Conservation (phyloP, 2,113 vertebrate genomes). For the Anser brachyrhynchus region DNA sequence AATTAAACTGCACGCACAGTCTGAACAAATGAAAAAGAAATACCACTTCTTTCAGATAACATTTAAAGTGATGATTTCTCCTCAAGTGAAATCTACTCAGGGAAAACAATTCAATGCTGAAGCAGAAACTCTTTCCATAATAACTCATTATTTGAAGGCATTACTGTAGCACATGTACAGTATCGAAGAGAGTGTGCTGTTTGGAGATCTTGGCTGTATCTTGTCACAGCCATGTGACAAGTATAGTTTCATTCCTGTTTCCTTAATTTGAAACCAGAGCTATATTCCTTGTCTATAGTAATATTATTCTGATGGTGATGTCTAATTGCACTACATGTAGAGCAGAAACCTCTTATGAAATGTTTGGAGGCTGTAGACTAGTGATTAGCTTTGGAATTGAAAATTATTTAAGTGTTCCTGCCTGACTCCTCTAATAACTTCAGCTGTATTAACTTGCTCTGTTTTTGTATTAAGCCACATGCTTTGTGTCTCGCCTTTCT, state of each 20-base stretch:
- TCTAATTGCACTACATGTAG: neutral
- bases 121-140: slow-evolving; percentile 8
- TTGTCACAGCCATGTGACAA: neutral
- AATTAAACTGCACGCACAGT: neutral
- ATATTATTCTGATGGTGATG: neutral
- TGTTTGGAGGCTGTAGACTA: neutral
- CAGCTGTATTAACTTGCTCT: neutral
- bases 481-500: neutral
- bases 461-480: neutral
- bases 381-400: slow-evolving; percentile 29
- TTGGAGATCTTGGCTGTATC: neutral
- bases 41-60: slow-evolving; percentile 27
- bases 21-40: neutral
- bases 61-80: slow-evolving; percentile 26
- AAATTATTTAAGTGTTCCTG: slow-evolving; percentile 7
- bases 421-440: slow-evolving; percentile 11
- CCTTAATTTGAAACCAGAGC: slow-evolving; percentile 16
- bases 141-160: neutral
- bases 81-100: slow-evolving; percentile 2
- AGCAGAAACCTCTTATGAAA: slow-evolving; percentile 9
- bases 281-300: neutral
- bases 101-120: slow-evolving; percentile 45
- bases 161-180: neutral
- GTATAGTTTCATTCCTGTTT: neutral
- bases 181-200: fast-evolving